These are phyloP conservation scores for Cotesia vestalis DNA, from an alignment of 1,140 invertebrate species.

Conservation along the genomic window DNA sequence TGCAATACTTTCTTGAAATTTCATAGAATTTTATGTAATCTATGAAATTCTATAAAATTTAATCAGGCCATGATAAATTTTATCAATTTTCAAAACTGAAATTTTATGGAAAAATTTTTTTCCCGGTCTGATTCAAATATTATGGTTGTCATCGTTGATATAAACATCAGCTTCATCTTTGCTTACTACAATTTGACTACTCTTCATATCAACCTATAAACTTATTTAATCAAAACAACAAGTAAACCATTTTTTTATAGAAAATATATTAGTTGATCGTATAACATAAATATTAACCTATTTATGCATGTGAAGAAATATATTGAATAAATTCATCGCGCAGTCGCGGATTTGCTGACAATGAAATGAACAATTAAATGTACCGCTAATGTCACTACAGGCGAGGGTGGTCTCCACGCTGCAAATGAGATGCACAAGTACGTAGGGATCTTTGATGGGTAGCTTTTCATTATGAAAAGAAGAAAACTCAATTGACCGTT, in stretches of 20 bases:
- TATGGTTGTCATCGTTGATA: too few species aligned
- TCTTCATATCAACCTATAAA: background rate
- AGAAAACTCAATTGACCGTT: conserved; percentile 26
- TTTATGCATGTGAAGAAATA: conserved; percentile 51
- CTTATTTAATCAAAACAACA: background rate
- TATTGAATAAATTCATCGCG: conserved; percentile 61
- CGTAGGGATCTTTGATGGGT: background rate
- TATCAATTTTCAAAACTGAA: too few species aligned
- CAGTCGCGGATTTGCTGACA: conserved; percentile 46
- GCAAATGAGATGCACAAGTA: conserved; percentile 1
- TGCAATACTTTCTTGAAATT: too few species aligned
- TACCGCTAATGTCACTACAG: conserved; percentile 2
- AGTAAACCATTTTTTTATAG: background rate
- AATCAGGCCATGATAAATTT: too few species aligned
- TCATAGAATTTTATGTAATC: too few species aligned
- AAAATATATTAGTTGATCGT: conserved; percentile 50
- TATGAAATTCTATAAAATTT: too few species aligned
- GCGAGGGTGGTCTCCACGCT: background rate
- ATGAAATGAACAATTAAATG: conserved; percentile 22
- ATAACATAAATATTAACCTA: conserved; percentile 52
- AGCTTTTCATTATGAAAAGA: conserved; percentile 16
- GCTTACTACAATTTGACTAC: too few species aligned
- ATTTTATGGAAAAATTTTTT: too few species aligned
- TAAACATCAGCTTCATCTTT: too few species aligned
- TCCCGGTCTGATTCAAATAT: too few species aligned